Evolutionary conservation across 2,797 vertebrate genomes (phyloP).

Genomic region (Remorina albescens): DNA sequence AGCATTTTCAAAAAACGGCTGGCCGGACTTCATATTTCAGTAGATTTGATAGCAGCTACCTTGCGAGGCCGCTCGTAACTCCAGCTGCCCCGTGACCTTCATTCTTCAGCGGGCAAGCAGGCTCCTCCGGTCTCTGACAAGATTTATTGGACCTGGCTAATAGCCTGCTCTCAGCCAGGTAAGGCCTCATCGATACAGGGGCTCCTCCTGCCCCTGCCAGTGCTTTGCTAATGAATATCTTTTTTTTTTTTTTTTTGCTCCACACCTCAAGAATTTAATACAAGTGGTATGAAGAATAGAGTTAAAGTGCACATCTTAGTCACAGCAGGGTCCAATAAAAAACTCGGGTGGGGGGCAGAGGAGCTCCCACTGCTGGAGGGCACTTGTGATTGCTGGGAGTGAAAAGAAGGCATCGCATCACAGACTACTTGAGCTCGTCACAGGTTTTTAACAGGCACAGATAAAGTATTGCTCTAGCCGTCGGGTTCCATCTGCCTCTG

Average conservation of each 20-base stretch:
- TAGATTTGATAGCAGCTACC: slow-evolving; percentile 80
- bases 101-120: slow-evolving; percentile 80
- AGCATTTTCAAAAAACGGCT: slow-evolving; percentile 62
- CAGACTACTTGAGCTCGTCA: slow-evolving; percentile 13
- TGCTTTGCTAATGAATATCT: slow-evolving; percentile 77
- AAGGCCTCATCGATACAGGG: slow-evolving; percentile 67
- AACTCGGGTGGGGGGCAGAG: background rate
- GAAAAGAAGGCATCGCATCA: slow-evolving; percentile 9
- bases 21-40: slow-evolving; percentile 79
- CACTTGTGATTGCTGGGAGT: background rate
- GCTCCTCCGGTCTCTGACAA: slow-evolving; percentile 82
- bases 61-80: slow-evolving; percentile 76
- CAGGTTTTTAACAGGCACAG: slow-evolving; percentile 49
- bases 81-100: slow-evolving; percentile 84
- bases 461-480: slow-evolving; percentile 58
- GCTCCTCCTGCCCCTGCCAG: slow-evolving; percentile 52
- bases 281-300: background rate
- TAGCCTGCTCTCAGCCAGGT: slow-evolving; percentile 79
- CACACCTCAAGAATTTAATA: slow-evolving; percentile 28
- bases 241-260: slow-evolving; percentile 29
- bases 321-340: slow-evolving; percentile 12
- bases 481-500: slow-evolving; percentile 50
- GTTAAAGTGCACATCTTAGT: slow-evolving; percentile 9
- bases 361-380: slow-evolving; percentile 41
- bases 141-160: slow-evolving; percentile 87